Evolutionary conservation across 2,797 vertebrate species (phyloP).

Genomic region (Carcharodon carcharias): DNA sequence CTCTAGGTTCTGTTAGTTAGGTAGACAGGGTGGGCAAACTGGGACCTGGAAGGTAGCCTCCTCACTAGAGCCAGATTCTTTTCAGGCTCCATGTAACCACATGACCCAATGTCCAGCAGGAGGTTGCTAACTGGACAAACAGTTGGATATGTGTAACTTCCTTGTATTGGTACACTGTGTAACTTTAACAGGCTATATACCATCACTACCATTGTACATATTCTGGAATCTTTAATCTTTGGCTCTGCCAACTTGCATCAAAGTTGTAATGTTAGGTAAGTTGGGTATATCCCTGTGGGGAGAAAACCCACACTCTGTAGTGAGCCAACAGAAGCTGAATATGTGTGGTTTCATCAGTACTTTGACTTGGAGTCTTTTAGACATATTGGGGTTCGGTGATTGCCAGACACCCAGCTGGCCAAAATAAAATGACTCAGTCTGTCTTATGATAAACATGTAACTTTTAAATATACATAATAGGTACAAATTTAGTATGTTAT

Average conservation of each 20-base stretch:
- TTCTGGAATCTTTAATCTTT: neutral
- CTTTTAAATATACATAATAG: neutral
- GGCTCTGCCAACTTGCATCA: neutral
- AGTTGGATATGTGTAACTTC: neutral
- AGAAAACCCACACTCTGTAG: neutral
- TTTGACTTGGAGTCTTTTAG: neutral
- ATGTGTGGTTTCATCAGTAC: neutral
- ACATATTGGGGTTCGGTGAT: neutral
- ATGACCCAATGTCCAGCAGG: neutral
- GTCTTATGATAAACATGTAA: neutral
- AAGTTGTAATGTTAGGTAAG: neutral
- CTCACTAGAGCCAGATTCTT: neutral
- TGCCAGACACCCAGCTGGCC: neutral
- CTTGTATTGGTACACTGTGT: neutral
- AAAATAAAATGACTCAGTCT: neutral
- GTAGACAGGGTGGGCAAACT: neutral
- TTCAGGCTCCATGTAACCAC: neutral
- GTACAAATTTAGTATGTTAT: no score
- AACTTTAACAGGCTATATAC: neutral
- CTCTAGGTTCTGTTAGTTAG: neutral
- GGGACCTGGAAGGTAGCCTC: neutral
- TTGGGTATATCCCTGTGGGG: neutral
- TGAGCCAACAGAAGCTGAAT: neutral
- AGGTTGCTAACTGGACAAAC: neutral
- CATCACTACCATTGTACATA: neutral